Evolutionary conservation across 2,797 vertebrate genomes (phyloP), one percentile per base, ranked within the genome.

Genomic region (Serranus cabrilla): DNA sequence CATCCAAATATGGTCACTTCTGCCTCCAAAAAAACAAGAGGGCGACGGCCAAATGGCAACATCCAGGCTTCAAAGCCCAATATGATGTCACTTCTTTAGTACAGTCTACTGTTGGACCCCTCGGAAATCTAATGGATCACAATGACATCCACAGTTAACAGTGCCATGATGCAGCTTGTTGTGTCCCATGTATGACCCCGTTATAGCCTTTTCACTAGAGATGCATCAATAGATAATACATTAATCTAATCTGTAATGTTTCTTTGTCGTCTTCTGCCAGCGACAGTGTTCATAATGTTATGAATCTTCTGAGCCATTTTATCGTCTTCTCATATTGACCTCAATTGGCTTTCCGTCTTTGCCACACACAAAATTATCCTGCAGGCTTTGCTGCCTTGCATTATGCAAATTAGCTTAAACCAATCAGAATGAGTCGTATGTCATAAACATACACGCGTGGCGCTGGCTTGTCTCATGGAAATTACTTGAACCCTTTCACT

Each of bases 331-430:
- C 27, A 56, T 66, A 11, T 67, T 37, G 31, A 50, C 18, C 40
- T 56, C 25, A 54, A 34, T 54, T 70, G 6, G 40, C 17, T 73
- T 71, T 71, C 13, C 12, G 0, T 34, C 39, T 51, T 52, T 2
- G 18, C 11, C 20, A 59, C 31, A 57, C 37, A 57, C 10, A 54
- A 42, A 46, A 65, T 51, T 20, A 3, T 7, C 59, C 45, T 63
- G 47, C 23, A 74, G 64, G 58, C 51, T 55, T 66, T 77, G 65
- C 78, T 83, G 78, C 54, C 56, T 74, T 77, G 73, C 63, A 74
- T 70, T 86, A 85, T 86, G 63, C 58, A 84, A 85, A 89, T 80
- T 0, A 13, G 0, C 25, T 67, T 51, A 84, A 85, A 83, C 67
- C 59, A 82, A 76, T 84, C 66, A 61, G 47, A 78, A 59, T 21